These are phyloP conservation scores for Nipponia nippon DNA, from an alignment of 2,113 vertebrate genomes.

Conservation along the genomic window DNA sequence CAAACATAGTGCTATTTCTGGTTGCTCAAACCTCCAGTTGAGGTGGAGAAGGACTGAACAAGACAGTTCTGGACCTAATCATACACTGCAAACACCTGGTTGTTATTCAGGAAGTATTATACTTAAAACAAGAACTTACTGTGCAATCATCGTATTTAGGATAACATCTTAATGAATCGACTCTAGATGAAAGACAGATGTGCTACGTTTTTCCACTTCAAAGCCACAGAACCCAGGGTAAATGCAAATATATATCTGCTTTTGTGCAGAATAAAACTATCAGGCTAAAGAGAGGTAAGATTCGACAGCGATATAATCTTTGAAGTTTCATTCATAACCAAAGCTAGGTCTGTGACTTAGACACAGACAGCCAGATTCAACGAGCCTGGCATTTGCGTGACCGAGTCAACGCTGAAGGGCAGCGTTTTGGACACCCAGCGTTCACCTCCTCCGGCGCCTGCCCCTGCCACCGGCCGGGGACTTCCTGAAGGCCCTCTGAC, in stretches of 20 bases:
- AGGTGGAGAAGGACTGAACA: neutral
- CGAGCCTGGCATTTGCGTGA: fast-evolving
- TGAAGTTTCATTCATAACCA: neutral
- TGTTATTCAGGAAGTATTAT: neutral
- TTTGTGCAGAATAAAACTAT: neutral
- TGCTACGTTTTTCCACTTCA: neutral
- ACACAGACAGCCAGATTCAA: neutral
- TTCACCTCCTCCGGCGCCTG: neutral
- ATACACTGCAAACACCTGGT: neutral
- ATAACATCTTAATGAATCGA: neutral
- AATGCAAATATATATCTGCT: fast-evolving
- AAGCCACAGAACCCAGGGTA: neutral
- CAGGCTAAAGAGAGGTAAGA: too few species aligned
- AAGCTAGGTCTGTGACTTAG: neutral
- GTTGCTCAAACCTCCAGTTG: neutral
- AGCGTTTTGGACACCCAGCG: fast-evolving
- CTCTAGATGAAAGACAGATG: neutral
- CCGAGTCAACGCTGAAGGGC: neutral
- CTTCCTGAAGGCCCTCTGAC: neutral
- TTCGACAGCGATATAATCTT: fast-evolving
- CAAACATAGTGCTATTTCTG: neutral
- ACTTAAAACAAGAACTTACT: neutral
- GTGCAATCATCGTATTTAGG: neutral
- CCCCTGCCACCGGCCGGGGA: neutral
- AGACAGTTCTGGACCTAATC: neutral